Evolutionary conservation across 2,113 vertebrate genomes (phyloP), one percentile per base, ranked within the genome.

Genomic region (Myiozetetes cayanensis): DNA sequence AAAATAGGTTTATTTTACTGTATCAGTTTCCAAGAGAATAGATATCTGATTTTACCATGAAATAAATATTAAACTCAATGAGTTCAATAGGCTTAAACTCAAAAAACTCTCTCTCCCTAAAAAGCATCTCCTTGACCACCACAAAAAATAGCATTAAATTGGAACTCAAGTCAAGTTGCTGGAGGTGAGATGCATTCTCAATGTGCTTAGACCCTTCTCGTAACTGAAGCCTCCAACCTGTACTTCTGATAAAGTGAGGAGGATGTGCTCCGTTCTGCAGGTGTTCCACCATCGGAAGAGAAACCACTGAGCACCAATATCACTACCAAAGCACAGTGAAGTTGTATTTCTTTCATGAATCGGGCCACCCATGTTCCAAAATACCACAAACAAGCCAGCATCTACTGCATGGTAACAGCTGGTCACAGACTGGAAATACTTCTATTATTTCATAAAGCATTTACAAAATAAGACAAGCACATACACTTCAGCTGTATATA

Each of bases 241-340:
- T 33, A 53, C 30, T 58, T 43, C 30, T 53, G 44, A 46, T 41
- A 46, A 79, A 30, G 18, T 0, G 12, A 59, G 14, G 14, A 53
- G 35, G 6, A 66, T 1, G 1, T 67, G 58, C 8, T 9, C 17
- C 3, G 0, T 49, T 72, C 71, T 67, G 35, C 65, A 49, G 20
- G 31, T 44, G 47, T 61, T 67, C 52, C n/a, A n/a, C 65, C 39
- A 80, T 4, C 2, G 0, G 21, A 3, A 66, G 35, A 39, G 35
- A 85, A 80, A 56, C 24, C 43, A 44, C 17, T 59, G 41, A 61
- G 41, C 21, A 59, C 46, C 16, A 50, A n/a, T 24, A 44, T 46
- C 43, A 62, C 43, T 55, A 75, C 15, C 16, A 39, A 63, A 39
- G 55, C 49, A 70, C 35, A 25, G 2, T 8, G 19, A 43, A 75